Base-by-base conservation (phyloP, 1,140 invertebrate species). In the Sesamia nonagrioides region DNA sequence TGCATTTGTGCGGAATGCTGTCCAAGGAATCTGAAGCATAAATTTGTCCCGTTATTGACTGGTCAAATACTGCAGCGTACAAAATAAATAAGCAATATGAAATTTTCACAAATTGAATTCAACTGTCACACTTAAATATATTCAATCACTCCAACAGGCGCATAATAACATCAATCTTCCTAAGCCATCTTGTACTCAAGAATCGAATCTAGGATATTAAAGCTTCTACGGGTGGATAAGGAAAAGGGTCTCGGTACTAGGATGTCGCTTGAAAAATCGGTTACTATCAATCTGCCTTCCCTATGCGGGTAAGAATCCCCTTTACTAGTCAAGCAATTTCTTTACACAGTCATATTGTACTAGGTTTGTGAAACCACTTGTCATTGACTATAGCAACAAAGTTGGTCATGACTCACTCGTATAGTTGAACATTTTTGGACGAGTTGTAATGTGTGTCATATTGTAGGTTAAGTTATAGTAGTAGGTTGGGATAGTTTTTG, bases 261-360 rank as follows among this genome's bases (percentile, higher is more conserved):
- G 74, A 74, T 42, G 61, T 66, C 71, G 40, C 71, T 85, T 84
- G 81, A 87, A 78, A 87, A 83, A 87, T 87, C 40, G 78, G 21
- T 52, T 54, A 63, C 75, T 77, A 87, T 87, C 75, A 87, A 87
- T 87, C 80, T 60, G 79, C 82, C 61, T 58, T 74, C 52, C 73
- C 71, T 66, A 84, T 86, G 77, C 81, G 84, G 82, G 83, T 58
- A 66, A 13, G 50, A 73, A 86, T 83, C 80, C 75, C 45, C 68
- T 77, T 82, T 77, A 82, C 79, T 82, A 83, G 84, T 82, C 83
- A 83, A 81, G 77, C 79, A 84, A 82, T 86, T 84, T 77, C 48
- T 68, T 50, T 27, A 63, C 82, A 84, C 79, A 60, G 77, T 82
- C 80, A 84, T 84, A 58, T 61, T 7, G 72, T 35, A 69, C 60